Evolutionary conservation across 92 coral and sea anemone species (phyloP).

Genomic region (Actinernus sp.): DNA sequence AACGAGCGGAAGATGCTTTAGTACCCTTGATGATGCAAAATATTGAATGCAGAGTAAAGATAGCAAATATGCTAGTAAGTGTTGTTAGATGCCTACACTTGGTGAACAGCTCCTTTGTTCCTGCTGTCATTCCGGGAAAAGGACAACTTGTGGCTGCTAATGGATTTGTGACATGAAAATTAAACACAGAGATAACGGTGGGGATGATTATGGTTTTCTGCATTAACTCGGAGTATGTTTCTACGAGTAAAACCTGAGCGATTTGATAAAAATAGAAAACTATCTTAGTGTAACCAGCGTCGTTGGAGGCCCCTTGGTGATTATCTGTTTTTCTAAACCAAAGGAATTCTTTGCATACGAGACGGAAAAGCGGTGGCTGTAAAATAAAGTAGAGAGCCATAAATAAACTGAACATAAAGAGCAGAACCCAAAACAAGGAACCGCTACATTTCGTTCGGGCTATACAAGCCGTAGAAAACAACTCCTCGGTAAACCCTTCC

Average conservation of each 20-base stretch:
- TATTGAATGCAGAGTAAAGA: constrained; percentile 41
- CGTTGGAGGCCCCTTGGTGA: neutral
- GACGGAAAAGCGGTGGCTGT: constrained; percentile 66
- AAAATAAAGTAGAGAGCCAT: constrained; percentile 69
- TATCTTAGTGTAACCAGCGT: constrained; percentile 70
- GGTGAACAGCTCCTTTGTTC: constrained; percentile 77
- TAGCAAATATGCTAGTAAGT: too few relatives aligned
- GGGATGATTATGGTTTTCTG: constrained; percentile 23
- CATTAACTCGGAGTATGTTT: constrained; percentile 20
- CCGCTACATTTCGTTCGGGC: constrained; percentile 48
- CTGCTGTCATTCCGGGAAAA: constrained; percentile 75
- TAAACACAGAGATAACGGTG: constrained; percentile 69
- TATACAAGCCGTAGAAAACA: constrained; percentile 66
- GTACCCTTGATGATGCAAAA: constrained; percentile 31
- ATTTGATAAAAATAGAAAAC: constrained; percentile 86
- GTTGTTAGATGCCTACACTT: too few relatives aligned
- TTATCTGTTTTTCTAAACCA: constrained; percentile 43
- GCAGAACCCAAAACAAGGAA: constrained; percentile 74
- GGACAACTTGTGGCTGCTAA: constrained; percentile 66
- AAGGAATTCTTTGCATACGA: constrained; percentile 45
- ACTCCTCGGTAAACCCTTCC: constrained; percentile 70
- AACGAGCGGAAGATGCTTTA: constrained; percentile 56
- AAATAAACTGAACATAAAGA: constrained; percentile 16
- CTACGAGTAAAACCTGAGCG: constrained; percentile 58
- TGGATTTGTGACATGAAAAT: constrained; percentile 54